These are phyloP conservation scores for Falco punctatus DNA, from an alignment of 2,113 vertebrate species.

Conservation along the genomic window DNA sequence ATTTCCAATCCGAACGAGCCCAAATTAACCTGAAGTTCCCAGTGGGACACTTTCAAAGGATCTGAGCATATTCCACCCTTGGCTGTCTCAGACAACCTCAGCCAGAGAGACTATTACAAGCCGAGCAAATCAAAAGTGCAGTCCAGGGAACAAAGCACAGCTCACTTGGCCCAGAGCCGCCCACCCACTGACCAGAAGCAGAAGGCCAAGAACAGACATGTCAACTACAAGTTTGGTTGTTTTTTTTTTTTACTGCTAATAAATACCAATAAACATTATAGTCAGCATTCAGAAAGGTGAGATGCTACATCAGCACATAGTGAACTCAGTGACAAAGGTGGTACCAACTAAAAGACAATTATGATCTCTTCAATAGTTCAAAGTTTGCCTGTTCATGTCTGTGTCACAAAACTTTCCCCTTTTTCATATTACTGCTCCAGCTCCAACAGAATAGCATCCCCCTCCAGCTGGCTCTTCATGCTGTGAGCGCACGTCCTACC, in stretches of 20 bases:
- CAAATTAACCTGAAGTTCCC: background rate
- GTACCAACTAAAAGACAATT: background rate
- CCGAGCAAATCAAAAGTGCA: background rate
- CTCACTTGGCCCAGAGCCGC: background rate
- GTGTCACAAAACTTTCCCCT: background rate
- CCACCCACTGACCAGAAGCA: background rate
- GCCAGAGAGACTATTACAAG: background rate
- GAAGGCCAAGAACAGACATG: background rate
- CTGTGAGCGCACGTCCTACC: rapidly evolving
- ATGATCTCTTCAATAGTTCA: background rate
- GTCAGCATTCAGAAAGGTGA: background rate
- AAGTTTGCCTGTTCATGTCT: background rate
- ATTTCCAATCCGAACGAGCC: background rate
- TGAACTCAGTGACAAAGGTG: background rate
- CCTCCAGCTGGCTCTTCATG: background rate
- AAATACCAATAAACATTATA: background rate
- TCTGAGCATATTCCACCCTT: background rate
- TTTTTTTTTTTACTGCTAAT: background rate
- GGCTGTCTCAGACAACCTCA: background rate
- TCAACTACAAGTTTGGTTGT: background rate
- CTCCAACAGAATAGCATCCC: background rate
- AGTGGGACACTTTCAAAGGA: background rate
- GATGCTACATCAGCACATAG: background rate
- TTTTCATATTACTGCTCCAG: background rate
- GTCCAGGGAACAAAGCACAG: background rate